Percentiles rank a stretch among this genome's conserved stretches.
These are phyloP conservation scores for Melanostoma scalare DNA, from an alignment of 2,888 invertebrate genomes.

Conservation along the genomic window DNA sequence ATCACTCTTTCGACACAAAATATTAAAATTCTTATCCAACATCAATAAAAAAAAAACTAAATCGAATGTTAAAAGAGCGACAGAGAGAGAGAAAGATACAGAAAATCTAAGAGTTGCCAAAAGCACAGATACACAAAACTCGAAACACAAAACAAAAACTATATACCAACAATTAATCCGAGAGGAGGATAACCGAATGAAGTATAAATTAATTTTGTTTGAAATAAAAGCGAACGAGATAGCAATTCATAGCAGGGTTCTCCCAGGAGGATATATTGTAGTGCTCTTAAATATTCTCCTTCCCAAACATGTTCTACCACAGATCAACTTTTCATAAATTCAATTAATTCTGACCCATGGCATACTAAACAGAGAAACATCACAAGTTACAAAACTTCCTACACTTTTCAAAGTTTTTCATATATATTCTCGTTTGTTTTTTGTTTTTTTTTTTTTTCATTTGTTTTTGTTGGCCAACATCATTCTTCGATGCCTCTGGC, in stretches of 20 bases:
- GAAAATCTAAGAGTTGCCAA: too few species aligned
- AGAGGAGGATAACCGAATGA: not conserved
- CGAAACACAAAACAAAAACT: not conserved
- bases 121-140: not conserved
- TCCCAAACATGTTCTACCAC: constrained; percentile 16
- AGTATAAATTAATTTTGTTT: constrained; percentile 51
- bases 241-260: constrained; percentile 14
- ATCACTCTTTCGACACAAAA: not conserved
- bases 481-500: not conserved
- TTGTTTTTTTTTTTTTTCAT: too few species aligned
- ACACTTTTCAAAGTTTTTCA: constrained; percentile 25
- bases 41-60: constrained; percentile 6
- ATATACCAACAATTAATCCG: not conserved
- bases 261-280: constrained; percentile 31
- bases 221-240: constrained; percentile 43
- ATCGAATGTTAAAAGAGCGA: not conserved
- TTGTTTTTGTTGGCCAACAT: constrained; percentile 29
- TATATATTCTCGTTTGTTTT: too few species aligned
- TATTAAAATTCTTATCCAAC: not conserved
- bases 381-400: constrained; percentile 53
- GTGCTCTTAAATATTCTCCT: constrained; percentile 19
- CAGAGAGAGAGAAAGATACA: not conserved
- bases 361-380: constrained; percentile 41
- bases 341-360: constrained; percentile 67
- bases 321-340: constrained; percentile 68